Conservation (phyloP, 2,888 invertebrate genomes). For the Lutraria lutraria region DNA sequence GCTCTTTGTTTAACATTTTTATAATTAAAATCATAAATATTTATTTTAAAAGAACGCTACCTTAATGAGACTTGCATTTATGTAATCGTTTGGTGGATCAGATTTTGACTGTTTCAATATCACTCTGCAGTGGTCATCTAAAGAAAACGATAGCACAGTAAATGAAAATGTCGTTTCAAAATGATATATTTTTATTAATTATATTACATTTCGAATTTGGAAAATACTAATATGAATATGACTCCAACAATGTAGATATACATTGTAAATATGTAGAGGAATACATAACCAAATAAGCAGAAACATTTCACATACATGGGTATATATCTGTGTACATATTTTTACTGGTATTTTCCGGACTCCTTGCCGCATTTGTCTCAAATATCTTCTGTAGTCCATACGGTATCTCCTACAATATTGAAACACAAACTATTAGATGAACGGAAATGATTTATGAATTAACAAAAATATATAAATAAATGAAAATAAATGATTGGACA, state of each 20-base stretch:
- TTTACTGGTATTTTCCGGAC: not conserved
- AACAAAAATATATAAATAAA: no score
- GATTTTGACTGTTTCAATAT: not conserved
- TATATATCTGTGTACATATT: constrained; percentile 4
- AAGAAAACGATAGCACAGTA: not conserved
- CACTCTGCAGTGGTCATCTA: constrained; percentile 31
- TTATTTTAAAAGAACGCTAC: not conserved
- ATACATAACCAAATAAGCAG: no score
- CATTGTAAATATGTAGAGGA: no score
- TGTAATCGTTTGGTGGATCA: not conserved
- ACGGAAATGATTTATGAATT: no score
- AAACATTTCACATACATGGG: constrained; percentile 19
- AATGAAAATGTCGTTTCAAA: no score
- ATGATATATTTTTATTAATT: no score
- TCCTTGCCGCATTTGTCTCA: not conserved
- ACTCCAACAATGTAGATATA: no score
- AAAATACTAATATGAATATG: no score
- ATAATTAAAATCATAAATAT: no score
- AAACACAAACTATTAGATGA: not conserved
- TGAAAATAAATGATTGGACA: no score
- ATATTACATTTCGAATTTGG: no score
- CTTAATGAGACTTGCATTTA: constrained; percentile 28
- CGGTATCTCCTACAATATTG: not conserved
- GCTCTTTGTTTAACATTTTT: no score
- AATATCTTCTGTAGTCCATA: not conserved